Base-by-base conservation (phyloP, 2,888 invertebrate genomes). In the Heliconius aoede region DNA sequence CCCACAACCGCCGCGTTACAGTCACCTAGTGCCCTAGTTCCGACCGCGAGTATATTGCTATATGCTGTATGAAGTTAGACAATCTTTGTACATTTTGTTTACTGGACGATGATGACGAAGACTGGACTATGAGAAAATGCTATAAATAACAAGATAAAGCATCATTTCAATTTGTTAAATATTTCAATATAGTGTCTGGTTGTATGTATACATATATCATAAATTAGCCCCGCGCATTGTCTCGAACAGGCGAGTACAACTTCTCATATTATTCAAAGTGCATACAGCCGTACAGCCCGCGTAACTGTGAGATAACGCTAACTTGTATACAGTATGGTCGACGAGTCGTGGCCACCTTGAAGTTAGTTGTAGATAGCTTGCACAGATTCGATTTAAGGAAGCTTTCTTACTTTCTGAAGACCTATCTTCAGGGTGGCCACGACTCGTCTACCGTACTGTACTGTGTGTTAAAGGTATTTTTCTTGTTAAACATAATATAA, bases 261-360 rank as follows among this genome's bases (percentile, higher is more conserved):
- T 67, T 67, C 67, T 67, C 67, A 36, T 67, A 67, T 67, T 67
- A 67, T 67, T 36, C 67, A 67, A 67, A 67, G 67, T 21, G 67
- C 26, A 67, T 40, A 67, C 26, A 67, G 5, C 28, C 18, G 30
- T 61, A 28, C 30, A 26, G 26, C 18, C 24, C 11, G 32, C 64
- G 64, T 65, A 67, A 67, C 67, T 40, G 1, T n/a, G 13, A 65
- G 65, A 65, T 65, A 65, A 65, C 60, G 24, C 55, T n/a, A n/a
- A 55, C 55, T 55, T 55, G 9, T 55, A 9, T 55, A 21, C 3
- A 51, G 51, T 55, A n/a, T 11, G 11, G n/a, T 21, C 55, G n/a
- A n/a, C n/a, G 7, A 46, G 46, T 46, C 7, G 21, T 46, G 46
- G 18, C 18, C 46, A 18, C 18, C 36, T 18, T 46, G 46, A 46